Evolutionary conservation across 2,797 vertebrate genomes (phyloP).

Genomic region (Enteromius argenteus): DNA sequence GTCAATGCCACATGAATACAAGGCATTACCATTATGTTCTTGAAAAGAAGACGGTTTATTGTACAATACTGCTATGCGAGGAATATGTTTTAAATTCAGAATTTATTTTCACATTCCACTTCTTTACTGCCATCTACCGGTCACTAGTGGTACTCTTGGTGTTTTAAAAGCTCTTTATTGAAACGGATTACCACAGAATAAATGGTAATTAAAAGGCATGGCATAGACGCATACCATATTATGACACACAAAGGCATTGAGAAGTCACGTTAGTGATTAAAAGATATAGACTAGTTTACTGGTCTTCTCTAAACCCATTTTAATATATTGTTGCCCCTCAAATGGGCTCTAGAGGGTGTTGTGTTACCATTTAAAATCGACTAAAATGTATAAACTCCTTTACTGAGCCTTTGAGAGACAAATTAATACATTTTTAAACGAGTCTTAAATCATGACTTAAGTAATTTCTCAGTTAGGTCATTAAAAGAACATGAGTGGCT

Average conservation of each 20-base stretch:
- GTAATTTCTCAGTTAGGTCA: background rate
- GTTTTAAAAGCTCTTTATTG: background rate
- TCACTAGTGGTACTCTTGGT: background rate
- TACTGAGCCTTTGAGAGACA: background rate
- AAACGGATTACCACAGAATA: background rate
- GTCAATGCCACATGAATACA: background rate
- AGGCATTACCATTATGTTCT: background rate
- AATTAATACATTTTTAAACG: background rate
- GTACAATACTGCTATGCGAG: background rate
- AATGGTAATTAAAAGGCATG: background rate
- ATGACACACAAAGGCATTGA: background rate
- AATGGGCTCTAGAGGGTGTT: slow-evolving; percentile 21
- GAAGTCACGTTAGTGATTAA: background rate
- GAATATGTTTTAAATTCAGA: background rate
- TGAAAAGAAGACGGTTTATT: background rate
- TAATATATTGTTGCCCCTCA: background rate
- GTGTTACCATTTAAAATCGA: background rate
- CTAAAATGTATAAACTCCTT: background rate
- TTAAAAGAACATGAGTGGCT: background rate
- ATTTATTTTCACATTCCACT: background rate
- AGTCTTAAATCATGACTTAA: background rate
- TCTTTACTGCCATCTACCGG: slow-evolving; percentile 10
- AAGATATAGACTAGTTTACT: background rate
- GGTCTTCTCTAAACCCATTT: background rate
- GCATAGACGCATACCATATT: background rate